Evolutionary conservation across 2,888 invertebrate species (phyloP).

Genomic region (Blomia tropicalis): DNA sequence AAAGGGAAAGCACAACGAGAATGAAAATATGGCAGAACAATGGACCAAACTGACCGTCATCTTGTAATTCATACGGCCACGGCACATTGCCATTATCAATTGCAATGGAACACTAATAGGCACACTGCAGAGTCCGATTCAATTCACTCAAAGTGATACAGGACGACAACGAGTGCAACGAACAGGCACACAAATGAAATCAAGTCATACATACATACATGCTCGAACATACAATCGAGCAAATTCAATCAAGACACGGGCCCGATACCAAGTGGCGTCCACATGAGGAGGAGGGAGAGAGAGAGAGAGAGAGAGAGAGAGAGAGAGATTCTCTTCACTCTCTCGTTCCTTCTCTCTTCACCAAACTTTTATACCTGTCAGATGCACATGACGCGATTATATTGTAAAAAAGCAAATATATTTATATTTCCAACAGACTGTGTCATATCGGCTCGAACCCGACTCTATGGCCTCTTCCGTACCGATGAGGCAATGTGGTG

Average conservation of each 20-base stretch:
- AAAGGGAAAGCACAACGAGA: not conserved
- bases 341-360: not conserved
- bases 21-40: not conserved
- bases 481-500: not conserved
- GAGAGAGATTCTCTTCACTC: too few relatives aligned
- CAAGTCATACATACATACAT: conserved; percentile 6
- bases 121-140: not conserved
- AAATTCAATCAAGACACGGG: conserved; percentile 14
- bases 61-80: conserved; percentile 8
- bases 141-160: conserved; percentile 3
- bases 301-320: too few relatives aligned
- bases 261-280: conserved; percentile 5
- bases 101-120: not conserved
- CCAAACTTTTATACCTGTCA: conserved; percentile 19
- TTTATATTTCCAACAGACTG: not conserved
- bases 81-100: not conserved
- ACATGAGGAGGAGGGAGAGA: not conserved
- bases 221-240: not conserved
- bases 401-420: conserved; percentile 12
- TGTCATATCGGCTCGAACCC: too few relatives aligned
- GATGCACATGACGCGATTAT: conserved; percentile 17
- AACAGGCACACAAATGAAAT: not conserved
- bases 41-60: conserved; percentile 5
- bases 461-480: not conserved
- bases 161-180: not conserved